Evolutionary conservation across 2,113 vertebrate genomes (phyloP), one percentile per base, ranked within the genome.

Genomic region (Aleadryas rufinucha): DNA sequence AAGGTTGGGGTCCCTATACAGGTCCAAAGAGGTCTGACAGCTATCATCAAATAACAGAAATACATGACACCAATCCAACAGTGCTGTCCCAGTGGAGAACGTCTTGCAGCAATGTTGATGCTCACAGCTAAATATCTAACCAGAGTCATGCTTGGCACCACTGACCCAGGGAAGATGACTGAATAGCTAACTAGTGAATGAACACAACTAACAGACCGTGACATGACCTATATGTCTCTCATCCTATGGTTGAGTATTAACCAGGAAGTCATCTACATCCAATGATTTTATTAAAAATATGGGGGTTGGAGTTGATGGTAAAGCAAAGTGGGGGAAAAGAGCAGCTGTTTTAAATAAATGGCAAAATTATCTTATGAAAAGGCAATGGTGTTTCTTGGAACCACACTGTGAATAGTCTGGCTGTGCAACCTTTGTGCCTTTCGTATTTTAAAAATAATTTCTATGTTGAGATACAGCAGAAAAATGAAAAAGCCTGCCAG

Each of bases 131-230:
- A 97, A 91, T 89, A 81, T 66, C 80, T 72, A 96, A 95, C 89
- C 77, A 80, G 54, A 79, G 87, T 63, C 89, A 79, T n/a, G 78
- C 75, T 54, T 91, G 77, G 80, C 94, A 94, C 64, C 84, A 75
- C 44, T 97, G 95, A 95, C 93, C 95, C 93, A 66, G 72, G 56
- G 85, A 78, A 93, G 90, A 87, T 0, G 94, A 91, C 69, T 28
- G 35, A 94, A 96, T 97, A 94, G 91, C 87, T 97, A 93, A 95
- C 90, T 21, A 93, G 88, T 80, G 84, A 95, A 94, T 64, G 81
- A 41, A 79, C 60, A 85, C 23, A 89, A 87, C 72, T 81, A 80
- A 87, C 83, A 84, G 93, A 94, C 71, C 33, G 2, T 84, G 90
- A 87, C 77, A n/a, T 22, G 82, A 96, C 92, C 91, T 95, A 60